These are phyloP conservation scores for Leptinotarsa rubiginosa DNA, from an alignment of 2,888 invertebrate genomes.

Conservation along the genomic window DNA sequence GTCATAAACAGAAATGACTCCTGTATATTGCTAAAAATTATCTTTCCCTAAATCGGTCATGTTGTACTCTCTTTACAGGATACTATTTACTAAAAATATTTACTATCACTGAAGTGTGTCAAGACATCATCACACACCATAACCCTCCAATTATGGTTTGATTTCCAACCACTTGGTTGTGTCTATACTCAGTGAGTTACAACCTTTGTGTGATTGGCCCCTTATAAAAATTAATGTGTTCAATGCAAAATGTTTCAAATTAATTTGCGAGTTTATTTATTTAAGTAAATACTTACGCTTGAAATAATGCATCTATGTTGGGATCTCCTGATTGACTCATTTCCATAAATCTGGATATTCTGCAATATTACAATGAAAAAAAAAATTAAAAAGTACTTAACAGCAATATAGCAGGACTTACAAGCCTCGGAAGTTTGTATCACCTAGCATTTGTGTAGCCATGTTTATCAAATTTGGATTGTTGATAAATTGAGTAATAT, in stretches of 20 bases:
- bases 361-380: conserved; percentile 45
- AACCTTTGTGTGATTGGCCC: too few species aligned
- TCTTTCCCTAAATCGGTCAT: too few species aligned
- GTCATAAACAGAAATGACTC: too few species aligned
- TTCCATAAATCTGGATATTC: conserved; percentile 63
- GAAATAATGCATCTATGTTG: conserved; percentile 60
- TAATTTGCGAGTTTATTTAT: too few species aligned
- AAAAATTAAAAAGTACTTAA: conserved; percentile 17
- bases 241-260: neutral
- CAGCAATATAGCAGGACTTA: conserved; percentile 51
- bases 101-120: too few species aligned
- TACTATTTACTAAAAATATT: too few species aligned
- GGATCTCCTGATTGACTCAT: conserved; percentile 56
- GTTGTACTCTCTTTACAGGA: too few species aligned
- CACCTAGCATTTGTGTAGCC: conserved; percentile 86
- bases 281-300: conserved; percentile 48
- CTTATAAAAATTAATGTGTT: neutral
- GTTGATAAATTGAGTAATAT: conserved; percentile 77
- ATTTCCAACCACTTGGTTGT: too few species aligned
- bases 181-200: too few species aligned
- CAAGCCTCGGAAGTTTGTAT: conserved; percentile 85
- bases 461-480: conserved; percentile 87
- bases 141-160: too few species aligned
- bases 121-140: too few species aligned
- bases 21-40: too few species aligned